Conservation (phyloP, 2,888 invertebrate species). For the Kryphioiulus occultus region DNA sequence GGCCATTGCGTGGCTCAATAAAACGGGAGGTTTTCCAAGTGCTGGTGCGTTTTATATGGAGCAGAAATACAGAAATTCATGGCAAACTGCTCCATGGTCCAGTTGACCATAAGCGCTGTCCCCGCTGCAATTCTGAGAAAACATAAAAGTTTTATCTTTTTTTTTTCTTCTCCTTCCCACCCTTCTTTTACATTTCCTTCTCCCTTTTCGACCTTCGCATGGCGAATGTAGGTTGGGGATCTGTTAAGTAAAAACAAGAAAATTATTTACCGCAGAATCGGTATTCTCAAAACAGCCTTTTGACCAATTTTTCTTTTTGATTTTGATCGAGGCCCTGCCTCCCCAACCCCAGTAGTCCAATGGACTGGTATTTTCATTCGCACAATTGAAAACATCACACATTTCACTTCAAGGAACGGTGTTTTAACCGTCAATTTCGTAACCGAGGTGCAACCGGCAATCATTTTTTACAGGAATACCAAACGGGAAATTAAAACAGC, state of each 20-base stretch:
- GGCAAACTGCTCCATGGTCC: conserved; percentile 36
- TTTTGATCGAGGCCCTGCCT: background rate
- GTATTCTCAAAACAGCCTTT: conserved; percentile 1
- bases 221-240: background rate
- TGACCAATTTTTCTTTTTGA: background rate
- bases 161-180: background rate
- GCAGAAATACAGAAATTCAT: conserved; percentile 8
- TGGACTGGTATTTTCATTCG: background rate
- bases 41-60: background rate
- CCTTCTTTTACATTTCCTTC: conserved; percentile 28
- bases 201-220: conserved; percentile 13
- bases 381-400: background rate
- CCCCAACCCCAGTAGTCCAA: background rate
- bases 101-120: conserved; percentile 34
- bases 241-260: background rate
- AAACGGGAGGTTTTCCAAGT: background rate
- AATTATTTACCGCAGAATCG: background rate
- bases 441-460: background rate
- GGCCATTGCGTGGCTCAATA: background rate
- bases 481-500: too few relatives aligned
- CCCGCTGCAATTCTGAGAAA: conserved; percentile 32
- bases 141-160: conserved; percentile 31
- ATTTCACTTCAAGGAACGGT: background rate
- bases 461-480: too few relatives aligned
- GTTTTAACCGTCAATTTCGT: background rate